Evolutionary conservation across 2,797 vertebrate species (phyloP).

Genomic region (Chelonia mydas): DNA sequence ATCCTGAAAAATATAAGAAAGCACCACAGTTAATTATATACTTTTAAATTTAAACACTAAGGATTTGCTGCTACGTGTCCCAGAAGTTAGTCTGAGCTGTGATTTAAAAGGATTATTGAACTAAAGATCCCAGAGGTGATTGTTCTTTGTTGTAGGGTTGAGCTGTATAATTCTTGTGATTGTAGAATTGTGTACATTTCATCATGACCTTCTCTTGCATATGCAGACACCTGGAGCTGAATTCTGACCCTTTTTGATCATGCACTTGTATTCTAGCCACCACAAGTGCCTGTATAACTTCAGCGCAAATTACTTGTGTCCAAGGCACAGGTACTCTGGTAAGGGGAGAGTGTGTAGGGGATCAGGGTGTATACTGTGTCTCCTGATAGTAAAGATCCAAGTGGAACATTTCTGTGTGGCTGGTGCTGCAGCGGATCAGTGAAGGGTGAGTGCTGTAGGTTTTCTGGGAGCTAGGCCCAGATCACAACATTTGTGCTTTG

Average conservation of each 20-base stretch:
- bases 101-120: slow-evolving; percentile 47
- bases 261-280: background rate
- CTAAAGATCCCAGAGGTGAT: slow-evolving; percentile 21
- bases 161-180: background rate
- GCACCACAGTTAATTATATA: background rate
- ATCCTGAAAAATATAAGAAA: slow-evolving; percentile 8
- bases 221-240: background rate
- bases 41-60: slow-evolving; percentile 22
- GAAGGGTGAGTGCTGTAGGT: background rate
- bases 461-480: background rate
- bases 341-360: background rate
- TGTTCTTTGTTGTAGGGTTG: slow-evolving; percentile 1
- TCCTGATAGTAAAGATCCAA: background rate
- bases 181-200: background rate
- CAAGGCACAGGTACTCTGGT: background rate
- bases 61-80: background rate
- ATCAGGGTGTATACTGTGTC: background rate
- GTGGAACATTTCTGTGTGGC: fast-evolving
- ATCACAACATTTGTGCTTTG: background rate
- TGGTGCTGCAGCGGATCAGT: fast-evolving
- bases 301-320: background rate
- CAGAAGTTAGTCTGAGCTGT: background rate
- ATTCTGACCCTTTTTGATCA: background rate
- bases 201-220: background rate
- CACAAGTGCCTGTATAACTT: background rate